These are phyloP conservation scores for Hetaerina titia DNA, from an alignment of 2,888 invertebrate genomes.

Conservation along the genomic window DNA sequence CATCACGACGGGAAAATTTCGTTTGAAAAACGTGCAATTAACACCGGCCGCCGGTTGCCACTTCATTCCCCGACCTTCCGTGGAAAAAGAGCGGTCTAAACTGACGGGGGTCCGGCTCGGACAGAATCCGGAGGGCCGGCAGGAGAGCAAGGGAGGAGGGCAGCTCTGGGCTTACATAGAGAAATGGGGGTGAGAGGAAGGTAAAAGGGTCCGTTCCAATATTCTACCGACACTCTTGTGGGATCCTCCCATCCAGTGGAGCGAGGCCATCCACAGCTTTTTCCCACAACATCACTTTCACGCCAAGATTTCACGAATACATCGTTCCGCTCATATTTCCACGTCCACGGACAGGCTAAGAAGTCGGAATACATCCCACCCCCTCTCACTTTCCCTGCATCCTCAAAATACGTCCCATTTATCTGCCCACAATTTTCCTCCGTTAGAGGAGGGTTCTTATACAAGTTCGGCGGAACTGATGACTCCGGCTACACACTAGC, in stretches of 20 bases:
- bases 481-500: not conserved
- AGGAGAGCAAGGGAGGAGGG: no score
- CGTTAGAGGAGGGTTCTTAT: not conserved
- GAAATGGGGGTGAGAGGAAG: not conserved
- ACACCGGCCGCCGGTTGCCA: not conserved
- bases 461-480: not conserved
- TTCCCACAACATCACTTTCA: constrained; percentile 37
- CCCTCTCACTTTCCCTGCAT: constrained; percentile 14
- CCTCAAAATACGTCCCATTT: not conserved
- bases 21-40: not conserved
- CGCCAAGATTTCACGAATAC: constrained; percentile 53
- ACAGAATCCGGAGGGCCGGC: no score
- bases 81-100: no score
- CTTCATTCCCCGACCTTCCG: no score
- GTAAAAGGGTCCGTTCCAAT: not conserved
- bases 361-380: not conserved
- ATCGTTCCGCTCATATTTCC: constrained; percentile 31
- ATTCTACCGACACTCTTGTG: not conserved
- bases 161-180: not conserved
- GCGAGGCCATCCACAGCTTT: not conserved
- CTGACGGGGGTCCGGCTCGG: no score
- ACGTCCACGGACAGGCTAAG: not conserved
- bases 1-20: not conserved
- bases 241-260: not conserved
- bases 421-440: not conserved